Conservation (phyloP, 2,113 vertebrate genomes). For the Nycticebus coucang region DNA sequence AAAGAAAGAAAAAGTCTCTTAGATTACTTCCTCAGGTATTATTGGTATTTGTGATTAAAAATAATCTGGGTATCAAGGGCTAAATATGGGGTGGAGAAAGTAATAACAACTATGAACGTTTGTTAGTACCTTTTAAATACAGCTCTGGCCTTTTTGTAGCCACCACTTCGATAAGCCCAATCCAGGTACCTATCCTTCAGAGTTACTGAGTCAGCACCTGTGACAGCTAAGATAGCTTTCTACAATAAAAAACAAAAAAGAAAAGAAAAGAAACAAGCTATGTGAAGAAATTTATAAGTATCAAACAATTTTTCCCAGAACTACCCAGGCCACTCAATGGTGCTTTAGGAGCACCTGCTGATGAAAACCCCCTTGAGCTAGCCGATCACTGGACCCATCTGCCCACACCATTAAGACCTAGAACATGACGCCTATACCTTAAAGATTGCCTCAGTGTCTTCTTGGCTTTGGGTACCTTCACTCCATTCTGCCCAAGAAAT, state of each 20-base stretch:
- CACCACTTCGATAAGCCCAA: constrained; percentile 91
- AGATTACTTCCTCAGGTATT: neutral
- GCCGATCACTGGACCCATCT: neutral
- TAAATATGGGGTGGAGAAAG: neutral
- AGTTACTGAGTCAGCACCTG: constrained; percentile 84
- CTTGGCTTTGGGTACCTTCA: constrained; percentile 80
- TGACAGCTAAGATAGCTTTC: constrained; percentile 88
- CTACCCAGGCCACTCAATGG: neutral
- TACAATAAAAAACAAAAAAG: constrained; percentile 79
- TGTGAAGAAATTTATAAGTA: neutral
- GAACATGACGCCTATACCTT: constrained; percentile 85
- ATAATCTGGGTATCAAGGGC: neutral
- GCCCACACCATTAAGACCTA: neutral
- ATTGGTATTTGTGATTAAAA: neutral
- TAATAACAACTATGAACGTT: neutral
- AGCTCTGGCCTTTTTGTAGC: constrained; percentile 92
- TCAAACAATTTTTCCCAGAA: constrained; percentile 31
- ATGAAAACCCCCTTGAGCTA: neutral
- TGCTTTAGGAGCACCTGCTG: neutral
- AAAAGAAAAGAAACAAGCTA: neutral
- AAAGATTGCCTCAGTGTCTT: constrained; percentile 91
- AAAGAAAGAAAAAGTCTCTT: neutral
- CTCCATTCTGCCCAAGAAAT: constrained; percentile 93
- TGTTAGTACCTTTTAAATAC: constrained; percentile 91
- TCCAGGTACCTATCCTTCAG: constrained; percentile 94